Evolutionary conservation across 1,140 invertebrate genomes (phyloP), one percentile per base, ranked within the genome.

Genomic region (Drosophila tropicalis): DNA sequence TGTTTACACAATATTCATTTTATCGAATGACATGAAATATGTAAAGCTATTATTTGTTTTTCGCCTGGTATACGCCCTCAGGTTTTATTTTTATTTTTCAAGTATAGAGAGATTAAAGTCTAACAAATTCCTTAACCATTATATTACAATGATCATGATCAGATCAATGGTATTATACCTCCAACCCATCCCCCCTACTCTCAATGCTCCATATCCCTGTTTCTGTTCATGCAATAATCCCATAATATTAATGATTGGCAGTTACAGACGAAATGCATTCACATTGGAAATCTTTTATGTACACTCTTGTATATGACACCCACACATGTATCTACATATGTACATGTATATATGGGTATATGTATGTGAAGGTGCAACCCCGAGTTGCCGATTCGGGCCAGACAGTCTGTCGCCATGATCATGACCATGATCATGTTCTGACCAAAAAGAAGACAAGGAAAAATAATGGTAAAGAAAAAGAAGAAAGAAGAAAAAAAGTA

Each of bases 371-470:
- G 34, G 40, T 54, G 72, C 74, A 67, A 65, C 73, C 63, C 78
- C 55, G 70, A 74, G 25, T 15, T 78, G 69, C 75, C 72, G 72
- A 80, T 77, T 62, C 64, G 44, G 32, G 62, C 70, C 73, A 90
- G 86, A 90, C 86, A 86, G 86, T 80, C 69, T 90, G 86, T 90
- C 86, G 86, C 82, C 86, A 73, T 51, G 44, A 51, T 51, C 44
- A 29, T 6, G 44, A 51, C 44, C 44, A 40, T 66, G 65, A 56
- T 25, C 36, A 17, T 54, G 62, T 22, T 29, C 62, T 58, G 64
- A 57, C 36, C 57, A 55, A 54, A 29, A 67, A 69, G 34, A 47
- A 34, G 39, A 40, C 41, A 5, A 29, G 15, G 15, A 36, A 61
- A 64, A 56, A 40, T 22, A 32, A 68, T 39, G 15, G 36, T 15